Base-by-base conservation (phyloP, 2,797 vertebrate species). In the Psittacula derbiana region DNA sequence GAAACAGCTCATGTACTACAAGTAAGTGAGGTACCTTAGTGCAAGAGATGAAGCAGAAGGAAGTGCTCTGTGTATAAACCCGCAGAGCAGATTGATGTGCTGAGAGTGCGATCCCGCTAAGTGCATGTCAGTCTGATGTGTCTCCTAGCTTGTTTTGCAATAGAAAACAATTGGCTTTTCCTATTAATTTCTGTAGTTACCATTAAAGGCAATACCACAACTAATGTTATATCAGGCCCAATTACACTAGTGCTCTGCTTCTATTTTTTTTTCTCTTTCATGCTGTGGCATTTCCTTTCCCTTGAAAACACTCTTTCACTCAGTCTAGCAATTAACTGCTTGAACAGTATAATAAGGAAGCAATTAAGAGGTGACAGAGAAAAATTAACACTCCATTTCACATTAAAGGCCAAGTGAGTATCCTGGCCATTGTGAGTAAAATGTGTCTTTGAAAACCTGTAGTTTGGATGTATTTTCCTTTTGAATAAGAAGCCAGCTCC, bases 271-370 rank as follows among this genome's bases (percentile, higher is more conserved):
- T 95, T 31, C 91, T 97, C 96, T 97, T 97, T 97, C 98, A 98
- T 98, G 98, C 98, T 98, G 98, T 97, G 98, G 98, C 97, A 98
- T 98, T 98, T 98, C 97, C 98, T 98, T 98, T 98, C 96, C 97
- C 98, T 98, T 97, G 97, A 96, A 98, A 98, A 98, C 98, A 97
- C 97, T 97, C 97, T 98, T 98, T 98, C 98, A 98, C 97, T 98
- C 97, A 97, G 97, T 98, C 97, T 98, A 98, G 98, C 98, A 98
- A 98, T 98, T 98, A 98, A 98, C 98, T 98, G 98, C 97, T 98
- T 98, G 98, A 98, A 98, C 97, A 98, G 97, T 98, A 98, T 98
- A 98, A 98, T 98, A 98, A 98, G 98, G 97, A 98, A 98, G 98
- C 98, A 98, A 98, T 98, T 98, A 98, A 98, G 98, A 98, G 98